A percentile compares a stretch with the other conserved stretches of the same genome.
phyloP scores from a whole-genome alignment of 2,888 invertebrate genomes.

The Tipula vernalis region DNA sequence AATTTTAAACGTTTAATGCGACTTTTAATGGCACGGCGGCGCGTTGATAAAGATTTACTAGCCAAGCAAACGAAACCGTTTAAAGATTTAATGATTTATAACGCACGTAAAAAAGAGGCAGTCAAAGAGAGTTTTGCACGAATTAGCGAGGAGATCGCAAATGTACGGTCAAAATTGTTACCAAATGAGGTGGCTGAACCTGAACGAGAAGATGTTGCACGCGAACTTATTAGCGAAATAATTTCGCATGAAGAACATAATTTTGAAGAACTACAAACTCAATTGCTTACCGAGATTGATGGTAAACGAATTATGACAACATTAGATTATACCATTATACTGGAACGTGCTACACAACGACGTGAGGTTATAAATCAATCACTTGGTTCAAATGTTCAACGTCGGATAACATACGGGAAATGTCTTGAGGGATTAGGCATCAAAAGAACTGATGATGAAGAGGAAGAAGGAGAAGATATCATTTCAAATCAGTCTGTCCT shows the following conservation, averaged over 20 bases:
- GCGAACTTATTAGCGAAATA: neutral
- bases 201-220: conserved; percentile 23
- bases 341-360: neutral
- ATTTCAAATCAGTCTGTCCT: neutral
- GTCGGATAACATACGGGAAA: neutral
- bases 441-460: neutral
- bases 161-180: conserved; percentile 30
- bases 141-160: conserved; percentile 27
- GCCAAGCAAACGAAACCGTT: conserved; percentile 50
- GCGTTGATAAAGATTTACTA: conserved; percentile 32
- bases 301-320: neutral
- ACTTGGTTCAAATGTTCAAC: neutral
- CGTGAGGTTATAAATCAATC: neutral
- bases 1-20: conserved; percentile 47
- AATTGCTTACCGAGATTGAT: neutral
- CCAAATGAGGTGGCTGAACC: conserved; percentile 36
- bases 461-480: neutral
- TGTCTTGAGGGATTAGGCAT: neutral
- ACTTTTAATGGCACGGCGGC: conserved; percentile 32
- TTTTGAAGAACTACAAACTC: neutral
- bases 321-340: neutral
- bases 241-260: neutral
- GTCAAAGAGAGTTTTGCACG: conserved; percentile 20
- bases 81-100: conserved; percentile 45
- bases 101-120: conserved; percentile 29